phyloP scores from a whole-genome alignment of 2,888 invertebrate species.

The Scaptomyza polygonia region DNA sequence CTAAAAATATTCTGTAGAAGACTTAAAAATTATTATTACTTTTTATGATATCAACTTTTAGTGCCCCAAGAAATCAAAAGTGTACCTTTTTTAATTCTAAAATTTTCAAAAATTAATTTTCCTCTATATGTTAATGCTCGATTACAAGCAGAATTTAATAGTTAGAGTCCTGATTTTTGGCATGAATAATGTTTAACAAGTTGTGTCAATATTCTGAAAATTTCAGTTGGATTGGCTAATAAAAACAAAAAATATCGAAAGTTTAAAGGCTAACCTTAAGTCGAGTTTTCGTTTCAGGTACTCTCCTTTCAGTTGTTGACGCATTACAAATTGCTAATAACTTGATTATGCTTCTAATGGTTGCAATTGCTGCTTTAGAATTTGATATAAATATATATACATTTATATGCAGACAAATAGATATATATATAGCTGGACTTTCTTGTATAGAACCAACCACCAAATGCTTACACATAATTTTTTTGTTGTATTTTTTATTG shows the following conservation, averaged over 20 bases:
- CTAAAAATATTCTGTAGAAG: constrained; percentile 34
- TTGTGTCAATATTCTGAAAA: not conserved
- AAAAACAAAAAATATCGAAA: fast-evolving
- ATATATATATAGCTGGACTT: constrained; percentile 2
- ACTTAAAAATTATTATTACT: not conserved
- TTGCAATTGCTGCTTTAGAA: constrained; percentile 49
- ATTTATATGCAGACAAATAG: constrained; percentile 1
- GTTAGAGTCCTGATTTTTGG: not conserved
- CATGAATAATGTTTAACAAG: not conserved
- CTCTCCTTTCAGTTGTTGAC: constrained; percentile 51
- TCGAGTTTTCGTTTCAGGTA: fast-evolving
- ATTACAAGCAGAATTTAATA: not conserved
- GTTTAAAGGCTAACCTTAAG: constrained; percentile 4
- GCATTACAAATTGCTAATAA: constrained; percentile 72
- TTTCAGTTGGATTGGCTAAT: not conserved
- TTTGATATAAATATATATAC: constrained; percentile 12
- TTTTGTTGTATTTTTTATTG: constrained; percentile 65
- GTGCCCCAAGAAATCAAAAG: not conserved
- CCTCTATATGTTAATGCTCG: not conserved
- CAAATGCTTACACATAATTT: constrained; percentile 23
- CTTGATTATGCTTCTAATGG: constrained; percentile 77
- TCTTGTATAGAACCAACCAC: constrained; percentile 56
- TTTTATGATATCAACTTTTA: not conserved
- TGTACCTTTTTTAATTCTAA: too few species aligned
- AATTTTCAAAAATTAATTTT: not conserved